Evolutionary conservation across 2,888 invertebrate species (phyloP).

Genomic region (Agriopis aurantiaria): DNA sequence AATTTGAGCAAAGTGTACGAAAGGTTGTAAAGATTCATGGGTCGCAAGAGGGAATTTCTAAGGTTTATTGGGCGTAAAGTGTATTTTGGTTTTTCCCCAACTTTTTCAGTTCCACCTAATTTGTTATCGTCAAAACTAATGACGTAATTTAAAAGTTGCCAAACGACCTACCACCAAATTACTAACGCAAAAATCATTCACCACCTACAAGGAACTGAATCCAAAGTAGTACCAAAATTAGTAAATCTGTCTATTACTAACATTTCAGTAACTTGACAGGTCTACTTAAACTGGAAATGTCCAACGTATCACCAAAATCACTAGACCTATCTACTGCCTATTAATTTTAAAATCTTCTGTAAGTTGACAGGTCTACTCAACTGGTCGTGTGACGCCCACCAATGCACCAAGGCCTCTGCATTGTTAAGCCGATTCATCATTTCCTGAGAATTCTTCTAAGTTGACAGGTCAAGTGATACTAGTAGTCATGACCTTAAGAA

Average conservation of each 20-base stretch:
- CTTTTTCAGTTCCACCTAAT: neutral
- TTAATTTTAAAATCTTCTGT: neutral
- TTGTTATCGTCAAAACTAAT: conserved; percentile 17
- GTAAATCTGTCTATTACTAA: conserved; percentile 21
- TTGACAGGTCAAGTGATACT: conserved; percentile 40
- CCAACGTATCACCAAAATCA: neutral
- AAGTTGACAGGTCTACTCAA: conserved; percentile 8
- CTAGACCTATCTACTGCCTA: neutral
- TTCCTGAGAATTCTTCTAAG: conserved; percentile 21
- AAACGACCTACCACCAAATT: conserved; percentile 35
- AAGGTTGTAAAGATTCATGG: too few relatives aligned
- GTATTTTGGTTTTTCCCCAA: neutral
- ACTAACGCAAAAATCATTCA: conserved; percentile 35
- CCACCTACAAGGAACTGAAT: conserved; percentile 47
- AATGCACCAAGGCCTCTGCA: conserved; percentile 20
- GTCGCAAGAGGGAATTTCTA: too few relatives aligned
- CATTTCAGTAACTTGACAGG: neutral
- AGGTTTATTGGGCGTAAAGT: too few relatives aligned
- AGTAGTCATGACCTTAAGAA: conserved; percentile 46
- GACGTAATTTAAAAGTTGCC: conserved; percentile 21
- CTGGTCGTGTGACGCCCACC: conserved; percentile 22
- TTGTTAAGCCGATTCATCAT: conserved; percentile 15
- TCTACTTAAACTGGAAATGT: neutral
- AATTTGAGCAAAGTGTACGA: too few relatives aligned
- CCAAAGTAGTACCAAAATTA: conserved; percentile 39